Conservation (phyloP, 2,113 vertebrate genomes). For the Melospiza georgiana region DNA sequence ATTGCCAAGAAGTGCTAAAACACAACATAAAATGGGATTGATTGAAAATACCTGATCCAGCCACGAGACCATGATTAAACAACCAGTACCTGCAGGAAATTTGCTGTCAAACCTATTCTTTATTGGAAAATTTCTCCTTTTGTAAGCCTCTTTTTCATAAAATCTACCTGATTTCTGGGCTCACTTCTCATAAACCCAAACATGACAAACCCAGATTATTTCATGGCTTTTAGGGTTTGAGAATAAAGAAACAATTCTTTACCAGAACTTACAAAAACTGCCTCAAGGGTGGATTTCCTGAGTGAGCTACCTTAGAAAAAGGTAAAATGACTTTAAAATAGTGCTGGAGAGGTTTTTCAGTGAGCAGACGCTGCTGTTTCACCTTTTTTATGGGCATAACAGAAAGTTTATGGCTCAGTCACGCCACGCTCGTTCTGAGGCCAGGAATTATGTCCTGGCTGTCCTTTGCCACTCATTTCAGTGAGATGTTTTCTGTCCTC, state of each 20-base stretch:
- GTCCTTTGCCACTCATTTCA: constrained; percentile 9
- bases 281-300: not conserved
- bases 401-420: not conserved
- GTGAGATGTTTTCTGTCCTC: not conserved
- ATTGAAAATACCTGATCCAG: not conserved
- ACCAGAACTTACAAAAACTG: not conserved
- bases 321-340: not conserved
- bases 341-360: not conserved
- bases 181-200: not conserved
- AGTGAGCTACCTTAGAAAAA: not conserved
- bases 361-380: constrained; percentile 6
- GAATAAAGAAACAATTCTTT: not conserved
- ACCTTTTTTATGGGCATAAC: not conserved
- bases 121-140: not conserved
- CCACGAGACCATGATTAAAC: not conserved
- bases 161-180: not conserved
- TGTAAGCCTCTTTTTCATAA: not conserved
- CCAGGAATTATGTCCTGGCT: constrained; percentile 24
- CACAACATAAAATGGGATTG: not conserved
- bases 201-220: not conserved
- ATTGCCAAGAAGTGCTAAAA: not conserved
- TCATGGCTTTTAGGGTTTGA: not conserved
- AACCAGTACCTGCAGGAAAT: not conserved
- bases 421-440: not conserved
- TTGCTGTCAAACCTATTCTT: not conserved